Evolutionary conservation across 2,113 vertebrate genomes (phyloP), one percentile per base, ranked within the genome.

Genomic region (Stigmatopora nigra): DNA sequence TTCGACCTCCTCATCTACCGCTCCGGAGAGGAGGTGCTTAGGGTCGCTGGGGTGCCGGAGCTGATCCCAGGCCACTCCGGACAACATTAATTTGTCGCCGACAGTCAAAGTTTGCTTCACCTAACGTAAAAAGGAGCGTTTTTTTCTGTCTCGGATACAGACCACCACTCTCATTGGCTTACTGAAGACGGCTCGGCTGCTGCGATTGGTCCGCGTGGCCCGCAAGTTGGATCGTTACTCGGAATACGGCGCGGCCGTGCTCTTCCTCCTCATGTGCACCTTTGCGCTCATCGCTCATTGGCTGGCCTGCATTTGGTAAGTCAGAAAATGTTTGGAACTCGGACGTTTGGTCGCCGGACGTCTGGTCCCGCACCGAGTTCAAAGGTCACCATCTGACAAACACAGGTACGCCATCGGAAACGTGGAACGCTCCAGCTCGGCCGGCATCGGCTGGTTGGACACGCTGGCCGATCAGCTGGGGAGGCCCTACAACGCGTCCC

Each of bases 1-100:
- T 98, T 98, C 0, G 95, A 98, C 81, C 84, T 98, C 68, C 93
- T 98, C 80, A 98, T 98, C 81, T 97, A 95, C 0, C 92, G 93
- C 78, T 95, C 89, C 0, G 93, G 94, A 0, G 95, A 98, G 77
- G 95, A 98, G 92, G 92, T 93, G 56, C 31, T 38, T 58, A 58
- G 56, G 25, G 25, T 31, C 3, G 25, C 25, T 31, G 25, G 25
- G 25, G 25, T 31, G 25, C 25, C 25, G 25, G 25, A 31, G 25
- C 25, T 31, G 25, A 31, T 31, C 25, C 25, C 25, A 31, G 25
- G 2, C 25, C 25, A 31, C 25, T 31, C 25, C 25, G 25, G 2
- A 3, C 25, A 31, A 31, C 25, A 3, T 31, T 31, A 1, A 3
- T 31, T 31, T 31, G 25, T 31, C 25, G 25, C 25, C 25, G 25